Evolutionary conservation across 2,888 invertebrate species (phyloP), one percentile per base, ranked within the genome.

Genomic region (Pheosia tremula): DNA sequence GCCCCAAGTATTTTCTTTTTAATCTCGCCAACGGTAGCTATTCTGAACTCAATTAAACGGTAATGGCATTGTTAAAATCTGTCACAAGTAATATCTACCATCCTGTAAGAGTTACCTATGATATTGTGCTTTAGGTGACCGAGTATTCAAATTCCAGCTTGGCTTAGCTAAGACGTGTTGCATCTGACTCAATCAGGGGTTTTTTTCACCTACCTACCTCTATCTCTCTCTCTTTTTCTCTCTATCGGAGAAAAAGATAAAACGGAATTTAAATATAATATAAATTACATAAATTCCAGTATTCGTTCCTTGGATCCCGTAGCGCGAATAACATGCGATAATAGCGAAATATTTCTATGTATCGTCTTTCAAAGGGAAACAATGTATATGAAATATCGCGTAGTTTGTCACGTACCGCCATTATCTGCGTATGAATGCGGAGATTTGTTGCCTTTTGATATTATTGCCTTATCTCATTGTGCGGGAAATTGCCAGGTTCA

Each of bases 361-460:
- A 53, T 53, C 11, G 53, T 5, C 10, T 36, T 37, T 53, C 37
- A 53, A 37, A 53, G 37, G 13, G 37, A 53, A 37, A 37, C 37
- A 53, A 50, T 50, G 53, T 53, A 53, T 37, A 53, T 53, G 37
- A 53, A 53, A 53, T 37, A 37, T 37, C 10, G 8, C 9, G 37
- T 37, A 53, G 53, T 53, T 53, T 53, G 53, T 53, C 53, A 53
- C 53, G 53, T 53, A 9, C 53, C 11, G 7, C 53, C 53, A 53
- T 53, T 53, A 53, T 53, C 53, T 37, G 37, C 3, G 37, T 37
- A 37, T 53, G 37, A 53, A 37, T 37, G 24, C 36, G 37, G 37
- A 53, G 53, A 53, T 53, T 53, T 53, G 53, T 53, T 37, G 53
- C 11, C 37, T 38, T 53, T 53, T 53, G 53, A 53, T 53, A 37